These are phyloP conservation scores for Anas capensis DNA, from an alignment of 2,797 vertebrate genomes.

Conservation along the genomic window DNA sequence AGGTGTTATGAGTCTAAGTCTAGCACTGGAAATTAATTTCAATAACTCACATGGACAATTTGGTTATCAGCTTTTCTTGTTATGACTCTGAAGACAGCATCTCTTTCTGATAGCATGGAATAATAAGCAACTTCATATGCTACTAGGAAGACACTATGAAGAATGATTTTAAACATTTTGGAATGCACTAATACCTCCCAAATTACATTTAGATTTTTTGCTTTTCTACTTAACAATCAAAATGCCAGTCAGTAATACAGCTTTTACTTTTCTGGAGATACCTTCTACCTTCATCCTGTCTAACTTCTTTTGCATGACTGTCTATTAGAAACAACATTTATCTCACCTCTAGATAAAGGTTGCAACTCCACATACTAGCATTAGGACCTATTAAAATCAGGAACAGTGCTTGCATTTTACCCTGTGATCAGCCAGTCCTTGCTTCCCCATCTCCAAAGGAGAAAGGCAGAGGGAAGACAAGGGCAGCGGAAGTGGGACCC, in stretches of 20 bases:
- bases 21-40: not conserved
- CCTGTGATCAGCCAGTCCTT: not conserved
- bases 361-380: not conserved
- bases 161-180: not conserved
- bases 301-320: not conserved
- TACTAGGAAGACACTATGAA: not conserved
- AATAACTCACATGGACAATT: not conserved
- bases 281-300: not conserved
- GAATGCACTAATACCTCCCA: not conserved
- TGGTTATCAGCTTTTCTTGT: not conserved
- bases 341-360: not conserved
- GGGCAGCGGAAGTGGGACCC: not conserved
- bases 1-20: not conserved
- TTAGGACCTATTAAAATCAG: not conserved
- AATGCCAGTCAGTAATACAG: not conserved
- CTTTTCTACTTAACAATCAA: not conserved
- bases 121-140: not conserved
- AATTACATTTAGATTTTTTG: not conserved
- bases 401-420: not conserved
- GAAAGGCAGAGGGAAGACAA: not conserved
- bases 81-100: not conserved
- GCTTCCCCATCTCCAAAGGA: not conserved
- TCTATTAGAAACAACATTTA: not conserved
- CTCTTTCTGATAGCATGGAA: not conserved
- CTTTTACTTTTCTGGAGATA: not conserved